phyloP scores from a whole-genome alignment of 2,797 vertebrate species.

The Enteromius trimaculatus region DNA sequence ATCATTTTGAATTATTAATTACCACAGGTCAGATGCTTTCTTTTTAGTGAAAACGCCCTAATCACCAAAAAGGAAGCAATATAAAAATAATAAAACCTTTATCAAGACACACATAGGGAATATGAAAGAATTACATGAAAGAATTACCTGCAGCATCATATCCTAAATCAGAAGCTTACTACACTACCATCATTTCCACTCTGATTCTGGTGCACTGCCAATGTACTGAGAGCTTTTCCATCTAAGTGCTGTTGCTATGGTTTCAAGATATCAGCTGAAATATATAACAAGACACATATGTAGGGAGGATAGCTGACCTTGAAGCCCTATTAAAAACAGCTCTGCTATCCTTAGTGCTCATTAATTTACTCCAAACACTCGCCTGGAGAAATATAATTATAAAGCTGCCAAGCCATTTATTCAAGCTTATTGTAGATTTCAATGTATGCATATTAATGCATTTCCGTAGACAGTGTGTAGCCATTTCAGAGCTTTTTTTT shows the following conservation, averaged over 20 bases:
- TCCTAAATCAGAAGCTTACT: background rate
- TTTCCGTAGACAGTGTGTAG: background rate
- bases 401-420: background rate
- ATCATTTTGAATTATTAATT: constrained; percentile 7
- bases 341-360: background rate
- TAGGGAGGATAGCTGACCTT: constrained; percentile 33
- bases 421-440: background rate
- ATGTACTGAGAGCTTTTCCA: constrained; percentile 17
- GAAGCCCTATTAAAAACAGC: background rate
- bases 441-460: background rate
- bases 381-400: background rate
- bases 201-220: background rate
- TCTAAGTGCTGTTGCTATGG: constrained; percentile 47
- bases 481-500: background rate
- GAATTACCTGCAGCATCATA: background rate
- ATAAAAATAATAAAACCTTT: background rate
- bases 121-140: background rate
- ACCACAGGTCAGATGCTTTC: background rate
- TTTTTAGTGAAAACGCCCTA: background rate
- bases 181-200: background rate
- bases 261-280: constrained; percentile 21
- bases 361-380: background rate
- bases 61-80: background rate
- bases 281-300: constrained; percentile 9
- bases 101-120: background rate